phyloP scores from a whole-genome alignment of 1,140 invertebrate genomes.

The Gerris buenoi region DNA sequence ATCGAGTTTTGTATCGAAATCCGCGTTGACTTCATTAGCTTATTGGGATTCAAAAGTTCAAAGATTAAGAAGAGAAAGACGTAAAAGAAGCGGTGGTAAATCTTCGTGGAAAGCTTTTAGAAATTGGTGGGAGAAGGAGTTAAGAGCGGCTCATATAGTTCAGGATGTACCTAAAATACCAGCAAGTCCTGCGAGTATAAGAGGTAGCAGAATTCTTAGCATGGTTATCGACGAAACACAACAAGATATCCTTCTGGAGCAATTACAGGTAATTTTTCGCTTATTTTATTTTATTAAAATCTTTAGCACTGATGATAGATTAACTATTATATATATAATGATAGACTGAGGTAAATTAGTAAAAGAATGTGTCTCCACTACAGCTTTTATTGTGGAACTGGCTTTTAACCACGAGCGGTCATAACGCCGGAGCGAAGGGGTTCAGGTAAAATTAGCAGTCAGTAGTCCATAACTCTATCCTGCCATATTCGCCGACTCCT shows the following conservation, averaged over 20 bases:
- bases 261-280: not conserved
- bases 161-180: not conserved
- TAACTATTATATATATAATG: no score
- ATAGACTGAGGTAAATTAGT: no score
- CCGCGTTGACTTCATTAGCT: not conserved
- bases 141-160: not conserved
- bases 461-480: no score
- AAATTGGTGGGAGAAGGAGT: not conserved
- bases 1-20: not conserved
- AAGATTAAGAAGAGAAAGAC: not conserved
- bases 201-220: not conserved
- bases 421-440: no score
- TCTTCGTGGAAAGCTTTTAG: constrained; percentile 1
- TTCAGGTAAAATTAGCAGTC: no score
- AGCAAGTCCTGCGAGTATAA: not conserved
- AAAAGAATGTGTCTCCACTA: no score
- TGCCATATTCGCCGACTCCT: no score
- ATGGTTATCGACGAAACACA: not conserved
- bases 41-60: not conserved
- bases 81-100: not conserved
- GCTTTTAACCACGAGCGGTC: no score
- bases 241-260: not conserved
- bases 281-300: not conserved
- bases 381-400: no score
- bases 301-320: no score